Percentiles rank a stretch among this genome's conserved stretches.
Evolutionary conservation across 2,113 vertebrate species (phyloP).

Genomic region (Phrynosoma blainvillii): DNA sequence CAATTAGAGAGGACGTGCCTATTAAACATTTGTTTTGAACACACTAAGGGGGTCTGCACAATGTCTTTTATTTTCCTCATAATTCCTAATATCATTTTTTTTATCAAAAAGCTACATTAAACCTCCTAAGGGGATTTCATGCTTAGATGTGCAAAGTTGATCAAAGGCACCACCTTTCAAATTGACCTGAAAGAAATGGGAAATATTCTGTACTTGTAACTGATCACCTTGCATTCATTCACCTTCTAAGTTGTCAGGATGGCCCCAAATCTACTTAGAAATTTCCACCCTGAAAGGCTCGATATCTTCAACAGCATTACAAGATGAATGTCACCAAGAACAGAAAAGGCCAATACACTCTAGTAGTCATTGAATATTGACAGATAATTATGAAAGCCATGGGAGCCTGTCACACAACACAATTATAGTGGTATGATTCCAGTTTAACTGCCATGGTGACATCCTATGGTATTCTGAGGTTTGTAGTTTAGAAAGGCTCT

Average conservation of each 20-base stretch:
- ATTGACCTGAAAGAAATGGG: neutral
- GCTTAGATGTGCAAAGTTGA: neutral
- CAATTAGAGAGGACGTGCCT: slow-evolving; percentile 31
- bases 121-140: neutral
- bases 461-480: too few relatives aligned
- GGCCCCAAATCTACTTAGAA: neutral
- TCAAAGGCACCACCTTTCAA: neutral
- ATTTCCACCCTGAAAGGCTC: neutral
- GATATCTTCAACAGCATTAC: too few relatives aligned
- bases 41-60: slow-evolving; percentile 22
- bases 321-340: too few relatives aligned
- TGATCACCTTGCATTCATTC: neutral
- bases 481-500: too few relatives aligned
- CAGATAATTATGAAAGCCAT: too few relatives aligned
- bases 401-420: too few relatives aligned
- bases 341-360: too few relatives aligned
- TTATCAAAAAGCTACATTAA: accelerated
- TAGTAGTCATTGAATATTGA: too few relatives aligned
- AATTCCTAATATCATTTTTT: neutral
- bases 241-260: neutral
- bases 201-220: neutral
- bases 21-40: slow-evolving; percentile 50
- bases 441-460: too few relatives aligned
- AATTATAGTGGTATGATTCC: too few relatives aligned
- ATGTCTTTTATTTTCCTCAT: slow-evolving; percentile 10